Evolutionary conservation across 64 coral and sea anemone species (phyloP), one percentile per base, ranked within the genome.

Genomic region (Stichodactyla mertensii): DNA sequence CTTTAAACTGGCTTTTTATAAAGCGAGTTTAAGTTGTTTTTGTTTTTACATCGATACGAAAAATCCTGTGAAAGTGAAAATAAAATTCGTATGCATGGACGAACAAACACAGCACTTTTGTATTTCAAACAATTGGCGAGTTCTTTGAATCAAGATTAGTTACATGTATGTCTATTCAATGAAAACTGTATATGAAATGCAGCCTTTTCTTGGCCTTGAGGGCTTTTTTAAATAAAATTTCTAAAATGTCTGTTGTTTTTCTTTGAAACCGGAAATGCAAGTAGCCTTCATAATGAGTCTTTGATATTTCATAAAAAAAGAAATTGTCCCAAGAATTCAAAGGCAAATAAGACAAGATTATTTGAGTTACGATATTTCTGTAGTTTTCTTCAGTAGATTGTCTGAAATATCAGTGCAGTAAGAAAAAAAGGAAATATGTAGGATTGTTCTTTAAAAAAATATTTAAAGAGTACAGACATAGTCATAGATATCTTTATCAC

Each of bases 91-190:
- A 81, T 81, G 78, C 78, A 54, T 6, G 78, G 53, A 52, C 78
- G 78, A 81, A 55, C 77, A 80, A 80, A 54, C 78, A 53, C 51
- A 81, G 67, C 2, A 71, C 20, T 71, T 71, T 27, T 81, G 16
- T 55, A 20, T 53, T 4, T 53, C 26, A 54, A 74, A 81, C 78
- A 81, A 81, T 81, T 81, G 51, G 4, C 24, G 11, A 36, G 12
- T 22, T 71, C 23, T 19, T 22, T 26, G 20, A 71, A 8, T 74
- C 24, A 31, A 31, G 22, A 31, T 74, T 27, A 74, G 5, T 14
- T 74, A 26, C 0, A 13, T 74, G 26, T 28, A 74, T 74, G 5
- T 26, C 6, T 31, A 31, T 28, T 71, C 1, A 71, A 10, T 13
- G 36, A 28, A 71, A 27, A 5, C 3, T 1, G 0, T 27, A 71